These are phyloP conservation scores for Chionodraco myersi DNA, from an alignment of 2,113 vertebrate species.

Conservation along the genomic window DNA sequence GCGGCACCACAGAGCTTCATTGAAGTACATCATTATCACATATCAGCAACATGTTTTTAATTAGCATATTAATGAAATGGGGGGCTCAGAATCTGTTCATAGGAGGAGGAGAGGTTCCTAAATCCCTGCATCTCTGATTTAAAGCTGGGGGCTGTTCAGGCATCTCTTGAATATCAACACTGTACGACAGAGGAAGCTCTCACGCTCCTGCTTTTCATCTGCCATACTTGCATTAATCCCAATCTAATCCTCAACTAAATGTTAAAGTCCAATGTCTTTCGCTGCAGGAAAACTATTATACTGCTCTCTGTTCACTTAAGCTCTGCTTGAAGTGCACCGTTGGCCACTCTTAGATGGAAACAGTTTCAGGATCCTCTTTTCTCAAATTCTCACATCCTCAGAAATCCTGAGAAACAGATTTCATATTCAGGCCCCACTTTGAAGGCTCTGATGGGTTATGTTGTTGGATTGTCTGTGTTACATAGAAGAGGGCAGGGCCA, in stretches of 20 bases:
- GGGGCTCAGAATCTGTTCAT: constrained; percentile 25
- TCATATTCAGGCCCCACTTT: constrained; percentile 18
- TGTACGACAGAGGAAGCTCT: constrained; percentile 43
- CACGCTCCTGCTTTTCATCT: constrained; percentile 19
- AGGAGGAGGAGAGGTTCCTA: constrained; percentile 20
- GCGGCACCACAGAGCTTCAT: not conserved
- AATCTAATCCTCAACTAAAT: constrained; percentile 57
- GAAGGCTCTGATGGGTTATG: not conserved
- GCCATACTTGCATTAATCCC: constrained; percentile 48
- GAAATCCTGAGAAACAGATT: constrained; percentile 33
- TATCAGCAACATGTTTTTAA: constrained; percentile 46
- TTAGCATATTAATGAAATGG: constrained; percentile 36
- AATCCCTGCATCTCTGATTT: constrained; percentile 50
- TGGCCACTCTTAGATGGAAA: constrained; percentile 27
- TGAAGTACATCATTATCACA: constrained; percentile 23
- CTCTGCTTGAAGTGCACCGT: constrained; percentile 38
- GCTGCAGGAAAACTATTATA: constrained; percentile 38
- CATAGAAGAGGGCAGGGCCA: not conserved
- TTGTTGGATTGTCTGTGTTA: constrained; percentile 1
- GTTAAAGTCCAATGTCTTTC: constrained; percentile 44
- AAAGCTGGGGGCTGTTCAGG: constrained; percentile 55
- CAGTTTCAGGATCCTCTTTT: constrained; percentile 29
- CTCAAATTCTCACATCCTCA: constrained; percentile 25
- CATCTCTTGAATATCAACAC: constrained; percentile 67
- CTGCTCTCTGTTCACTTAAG: constrained; percentile 58